A percentile compares a stretch with the other conserved stretches of the same genome.
Evolutionary conservation across 2,113 vertebrate genomes (phyloP).

Genomic region (Sciurus niger): DNA sequence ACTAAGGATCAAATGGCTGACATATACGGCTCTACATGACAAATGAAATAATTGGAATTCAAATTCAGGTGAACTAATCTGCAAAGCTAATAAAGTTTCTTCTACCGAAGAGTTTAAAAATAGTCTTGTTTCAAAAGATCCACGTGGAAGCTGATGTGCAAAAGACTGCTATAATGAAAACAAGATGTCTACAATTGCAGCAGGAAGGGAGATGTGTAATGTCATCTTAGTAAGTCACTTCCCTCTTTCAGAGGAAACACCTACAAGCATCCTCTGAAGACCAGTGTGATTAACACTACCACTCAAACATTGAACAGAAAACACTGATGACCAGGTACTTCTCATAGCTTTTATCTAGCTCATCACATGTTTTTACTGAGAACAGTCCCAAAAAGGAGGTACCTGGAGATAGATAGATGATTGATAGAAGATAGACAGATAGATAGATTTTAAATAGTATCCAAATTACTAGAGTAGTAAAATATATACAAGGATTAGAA

Average conservation of each 20-base stretch:
- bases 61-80: slow-evolving; percentile 7
- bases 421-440: too few relatives aligned
- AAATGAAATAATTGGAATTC: not conserved
- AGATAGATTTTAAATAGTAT: not conserved
- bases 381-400: not conserved
- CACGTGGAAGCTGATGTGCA: not conserved
- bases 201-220: not conserved
- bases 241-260: not conserved
- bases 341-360: not conserved
- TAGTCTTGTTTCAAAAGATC: not conserved
- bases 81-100: not conserved
- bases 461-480: not conserved
- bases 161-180: not conserved
- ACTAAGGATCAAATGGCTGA: not conserved
- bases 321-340: not conserved
- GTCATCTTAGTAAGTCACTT: not conserved
- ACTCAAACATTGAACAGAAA: not conserved
- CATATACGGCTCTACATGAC: not conserved
- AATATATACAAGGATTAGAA: not conserved
- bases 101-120: not conserved
- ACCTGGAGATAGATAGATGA: too few relatives aligned
- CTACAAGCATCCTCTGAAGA: not conserved
- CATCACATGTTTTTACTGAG: not conserved
- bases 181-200: not conserved
- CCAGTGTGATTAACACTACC: not conserved